Conservation (phyloP, 1,140 invertebrate species). For the Ptiloglossa arizonensis region DNA sequence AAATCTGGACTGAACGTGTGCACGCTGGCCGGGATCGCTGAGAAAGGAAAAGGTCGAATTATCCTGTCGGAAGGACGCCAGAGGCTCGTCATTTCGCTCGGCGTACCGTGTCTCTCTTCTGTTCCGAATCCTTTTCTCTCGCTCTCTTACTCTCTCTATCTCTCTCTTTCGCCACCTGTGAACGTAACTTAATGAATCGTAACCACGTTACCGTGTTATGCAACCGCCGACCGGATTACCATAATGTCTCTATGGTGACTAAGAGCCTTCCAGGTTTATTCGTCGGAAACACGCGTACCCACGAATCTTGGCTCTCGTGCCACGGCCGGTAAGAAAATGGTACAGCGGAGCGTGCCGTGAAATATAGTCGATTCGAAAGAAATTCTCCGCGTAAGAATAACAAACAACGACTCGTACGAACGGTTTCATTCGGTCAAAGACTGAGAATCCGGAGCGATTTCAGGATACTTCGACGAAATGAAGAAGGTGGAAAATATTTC, state of each 20-base stretch:
- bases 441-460: too few species aligned
- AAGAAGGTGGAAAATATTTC: too few species aligned
- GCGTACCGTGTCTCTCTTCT: slow-evolving; percentile 34
- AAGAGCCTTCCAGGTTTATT: slow-evolving; percentile 43
- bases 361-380: too few species aligned
- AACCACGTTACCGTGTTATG: slow-evolving; percentile 55
- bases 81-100: slow-evolving; percentile 55
- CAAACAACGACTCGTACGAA: too few species aligned
- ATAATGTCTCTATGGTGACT: slow-evolving; percentile 50
- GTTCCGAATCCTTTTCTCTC: neutral
- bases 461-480: too few species aligned
- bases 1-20: slow-evolving; percentile 45
- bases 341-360: too few species aligned
- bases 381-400: too few species aligned
- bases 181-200: slow-evolving; percentile 58
- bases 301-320: too few species aligned
- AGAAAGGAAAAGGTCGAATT: slow-evolving; percentile 63
- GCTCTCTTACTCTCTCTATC: too few species aligned
- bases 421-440: too few species aligned
- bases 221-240: slow-evolving; percentile 43
- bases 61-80: slow-evolving; percentile 60
- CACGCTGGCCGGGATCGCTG: neutral
- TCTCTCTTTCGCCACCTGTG: slow-evolving; percentile 23
- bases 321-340: too few species aligned
- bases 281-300: neutral